A percentile compares a stretch with the other conserved stretches of the same genome.
These are phyloP conservation scores for Mionectes olivaceus DNA, from an alignment of 2,797 vertebrate genomes.

Conservation along the genomic window DNA sequence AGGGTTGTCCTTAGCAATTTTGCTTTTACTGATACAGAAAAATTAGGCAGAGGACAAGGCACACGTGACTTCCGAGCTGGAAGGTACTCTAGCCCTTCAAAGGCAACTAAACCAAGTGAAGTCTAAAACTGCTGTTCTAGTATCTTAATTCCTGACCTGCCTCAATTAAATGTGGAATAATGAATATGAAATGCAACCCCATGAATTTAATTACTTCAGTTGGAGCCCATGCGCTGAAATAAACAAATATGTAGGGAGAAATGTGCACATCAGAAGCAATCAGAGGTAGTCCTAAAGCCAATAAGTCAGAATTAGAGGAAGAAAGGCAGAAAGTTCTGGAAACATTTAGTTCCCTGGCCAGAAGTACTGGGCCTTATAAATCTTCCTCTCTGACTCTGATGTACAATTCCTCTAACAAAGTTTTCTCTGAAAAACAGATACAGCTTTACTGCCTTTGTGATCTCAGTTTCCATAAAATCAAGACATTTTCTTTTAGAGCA, in stretches of 20 bases:
- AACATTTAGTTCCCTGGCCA: neutral
- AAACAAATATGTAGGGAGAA: neutral
- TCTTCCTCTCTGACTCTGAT: neutral
- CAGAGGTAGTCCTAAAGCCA: neutral
- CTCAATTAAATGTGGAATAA: neutral
- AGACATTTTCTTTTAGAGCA: neutral
- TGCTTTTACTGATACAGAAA: neutral
- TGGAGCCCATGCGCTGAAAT: neutral
- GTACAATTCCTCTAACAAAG: neutral
- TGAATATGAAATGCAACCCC: neutral
- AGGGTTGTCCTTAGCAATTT: neutral
- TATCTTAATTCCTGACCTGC: neutral
- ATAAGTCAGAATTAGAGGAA: neutral
- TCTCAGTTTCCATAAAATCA: neutral
- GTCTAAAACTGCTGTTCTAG: neutral
- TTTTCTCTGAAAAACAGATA: neutral
- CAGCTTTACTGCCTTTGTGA: neutral
- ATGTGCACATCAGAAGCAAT: neutral
- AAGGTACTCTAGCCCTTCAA: neutral
- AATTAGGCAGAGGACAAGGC: neutral
- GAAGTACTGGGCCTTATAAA: neutral
- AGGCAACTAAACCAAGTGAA: neutral
- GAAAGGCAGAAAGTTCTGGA: neutral
- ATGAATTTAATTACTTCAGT: neutral
- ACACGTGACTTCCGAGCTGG: neutral